phyloP scores from a whole-genome alignment of 2,113 vertebrate species.

The Arizona elegans region DNA sequence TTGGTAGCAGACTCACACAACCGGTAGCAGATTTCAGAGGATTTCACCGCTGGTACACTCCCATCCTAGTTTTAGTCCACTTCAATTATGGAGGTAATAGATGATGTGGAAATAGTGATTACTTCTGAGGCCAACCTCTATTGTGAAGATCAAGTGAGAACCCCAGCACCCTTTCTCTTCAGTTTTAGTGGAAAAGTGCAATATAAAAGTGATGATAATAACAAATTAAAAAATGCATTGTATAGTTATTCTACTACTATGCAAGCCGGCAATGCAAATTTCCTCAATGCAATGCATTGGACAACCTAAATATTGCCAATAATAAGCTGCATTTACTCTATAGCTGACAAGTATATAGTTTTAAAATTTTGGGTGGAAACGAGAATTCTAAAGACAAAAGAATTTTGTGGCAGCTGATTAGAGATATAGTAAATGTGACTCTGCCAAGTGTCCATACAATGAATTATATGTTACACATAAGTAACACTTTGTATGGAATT shows the following conservation, averaged over 20 bases:
- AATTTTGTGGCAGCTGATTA: not conserved
- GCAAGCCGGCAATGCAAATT: not conserved
- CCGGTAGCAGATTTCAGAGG: too few relatives aligned
- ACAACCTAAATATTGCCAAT: not conserved
- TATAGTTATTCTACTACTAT: not conserved
- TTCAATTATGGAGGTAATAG: not conserved
- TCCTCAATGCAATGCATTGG: not conserved
- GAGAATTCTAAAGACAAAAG: not conserved
- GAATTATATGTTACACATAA: not conserved
- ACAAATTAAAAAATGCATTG: not conserved
- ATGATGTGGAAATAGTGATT: not conserved
- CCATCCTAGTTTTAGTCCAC: not conserved
- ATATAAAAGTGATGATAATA: not conserved
- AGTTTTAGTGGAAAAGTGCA: not conserved
- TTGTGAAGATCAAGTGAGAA: not conserved
- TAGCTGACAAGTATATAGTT: too few relatives aligned
- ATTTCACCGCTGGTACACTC: not conserved
- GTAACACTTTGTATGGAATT: not conserved
- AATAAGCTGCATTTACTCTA: too few relatives aligned
- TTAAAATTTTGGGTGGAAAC: not conserved
- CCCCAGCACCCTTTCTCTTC: not conserved
- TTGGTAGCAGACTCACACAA: too few relatives aligned
- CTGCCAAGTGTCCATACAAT: not conserved
- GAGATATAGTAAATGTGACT: not conserved
- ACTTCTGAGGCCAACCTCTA: not conserved